phyloP scores from a whole-genome alignment of 2,888 invertebrate species.

The Syrphus vitripennis region DNA sequence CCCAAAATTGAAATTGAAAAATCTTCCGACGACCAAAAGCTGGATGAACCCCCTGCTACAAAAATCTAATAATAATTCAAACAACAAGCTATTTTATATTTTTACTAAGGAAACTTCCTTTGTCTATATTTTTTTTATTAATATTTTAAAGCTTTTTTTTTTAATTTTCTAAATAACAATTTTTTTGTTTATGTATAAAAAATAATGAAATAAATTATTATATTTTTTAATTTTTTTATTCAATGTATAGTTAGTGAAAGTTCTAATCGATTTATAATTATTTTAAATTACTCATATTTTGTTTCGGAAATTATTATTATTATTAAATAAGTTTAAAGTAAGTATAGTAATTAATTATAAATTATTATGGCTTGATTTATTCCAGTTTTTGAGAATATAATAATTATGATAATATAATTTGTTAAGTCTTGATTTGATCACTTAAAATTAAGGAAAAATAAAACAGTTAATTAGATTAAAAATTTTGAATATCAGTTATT shows the following conservation, averaged over 20 bases:
- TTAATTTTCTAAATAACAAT: conserved; percentile 65
- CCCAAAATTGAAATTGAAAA: conserved; percentile 37
- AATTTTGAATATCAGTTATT: conserved; percentile 24
- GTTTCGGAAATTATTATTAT: conserved; percentile 44
- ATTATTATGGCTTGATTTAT: conserved; percentile 58
- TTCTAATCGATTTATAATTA: conserved; percentile 16
- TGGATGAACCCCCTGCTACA: conserved; percentile 12
- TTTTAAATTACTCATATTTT: conserved; percentile 26
- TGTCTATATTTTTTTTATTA: conserved; percentile 55
- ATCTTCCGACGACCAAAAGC: conserved; percentile 8
- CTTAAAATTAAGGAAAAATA: conserved; percentile 49
- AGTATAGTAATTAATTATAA: conserved; percentile 61
- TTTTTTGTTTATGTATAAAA: conserved; percentile 72
- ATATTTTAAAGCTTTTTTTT: conserved; percentile 69
- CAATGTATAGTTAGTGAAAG: conserved; percentile 56
- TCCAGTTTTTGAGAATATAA: conserved; percentile 50
- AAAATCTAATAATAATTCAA: conserved; percentile 31
- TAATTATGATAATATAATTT: conserved; percentile 23
- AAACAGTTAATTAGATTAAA: conserved; percentile 34
- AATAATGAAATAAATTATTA: conserved; percentile 72
- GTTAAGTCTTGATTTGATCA: conserved; percentile 63
- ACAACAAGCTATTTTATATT: not conserved
- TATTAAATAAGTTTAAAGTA: conserved; percentile 50
- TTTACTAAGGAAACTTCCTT: conserved; percentile 18
- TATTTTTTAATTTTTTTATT: conserved; percentile 42